These are phyloP conservation scores for Himalopsyche phryganea DNA, from an alignment of 1,140 invertebrate species.

Conservation along the genomic window DNA sequence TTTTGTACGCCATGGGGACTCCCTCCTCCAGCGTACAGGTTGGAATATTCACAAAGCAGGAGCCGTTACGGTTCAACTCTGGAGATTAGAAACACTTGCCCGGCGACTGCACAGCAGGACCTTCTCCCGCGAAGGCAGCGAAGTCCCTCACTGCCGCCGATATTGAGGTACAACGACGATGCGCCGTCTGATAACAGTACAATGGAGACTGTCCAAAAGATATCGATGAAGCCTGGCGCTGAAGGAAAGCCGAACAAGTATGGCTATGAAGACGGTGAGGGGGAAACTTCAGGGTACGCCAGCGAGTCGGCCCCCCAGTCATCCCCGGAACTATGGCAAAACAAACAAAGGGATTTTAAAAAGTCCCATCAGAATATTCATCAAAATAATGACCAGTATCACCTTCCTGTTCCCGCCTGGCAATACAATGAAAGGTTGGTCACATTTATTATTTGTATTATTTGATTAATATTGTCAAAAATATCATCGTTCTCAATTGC, in stretches of 20 bases:
- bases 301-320: slow-evolving; percentile 60
- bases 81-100: slow-evolving; percentile 47
- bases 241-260: slow-evolving; percentile 42
- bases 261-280: slow-evolving; percentile 57
- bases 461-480: too few relatives aligned
- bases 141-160: slow-evolving; percentile 60
- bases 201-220: slow-evolving; percentile 35
- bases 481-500: too few relatives aligned
- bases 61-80: slow-evolving; percentile 50
- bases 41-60: slow-evolving; percentile 44
- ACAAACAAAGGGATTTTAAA: slow-evolving; percentile 38
- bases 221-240: slow-evolving; percentile 33
- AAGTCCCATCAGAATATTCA: too few relatives aligned
- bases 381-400: too few relatives aligned
- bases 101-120: slow-evolving; percentile 44
- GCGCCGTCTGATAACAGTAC: slow-evolving; percentile 1
- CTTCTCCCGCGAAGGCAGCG: slow-evolving; percentile 44
- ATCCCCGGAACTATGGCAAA: slow-evolving; percentile 37
- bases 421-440: slow-evolving; percentile 13
- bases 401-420: slow-evolving; percentile 21
- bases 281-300: slow-evolving; percentile 68
- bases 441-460: too few relatives aligned
- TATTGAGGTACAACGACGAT: slow-evolving; percentile 39
- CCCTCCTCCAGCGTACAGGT: slow-evolving; percentile 41
- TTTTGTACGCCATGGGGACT: slow-evolving; percentile 52